These are phyloP conservation scores for Solen grandis DNA, from an alignment of 1,140 invertebrate genomes.

Conservation along the genomic window DNA sequence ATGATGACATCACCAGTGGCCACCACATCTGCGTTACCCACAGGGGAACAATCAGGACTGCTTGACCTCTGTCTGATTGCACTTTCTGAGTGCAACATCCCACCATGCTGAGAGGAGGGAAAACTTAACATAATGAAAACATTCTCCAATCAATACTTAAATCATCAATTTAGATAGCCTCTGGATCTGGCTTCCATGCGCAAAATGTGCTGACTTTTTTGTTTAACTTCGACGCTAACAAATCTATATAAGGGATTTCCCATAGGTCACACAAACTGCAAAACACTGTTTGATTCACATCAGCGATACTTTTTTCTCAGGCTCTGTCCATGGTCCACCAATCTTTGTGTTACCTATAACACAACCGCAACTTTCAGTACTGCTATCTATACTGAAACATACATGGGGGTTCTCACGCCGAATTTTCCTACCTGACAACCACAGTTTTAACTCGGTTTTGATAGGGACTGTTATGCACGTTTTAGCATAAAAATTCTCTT, in stretches of 20 bases:
- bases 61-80: constrained; percentile 6
- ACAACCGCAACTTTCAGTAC: constrained; percentile 16
- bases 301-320: constrained; percentile 17
- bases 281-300: constrained; percentile 19
- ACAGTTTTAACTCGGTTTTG: constrained; percentile 26
- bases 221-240: constrained; percentile 47
- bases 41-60: constrained; percentile 30
- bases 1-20: not conserved
- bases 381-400: constrained; percentile 18
- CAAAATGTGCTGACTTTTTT: constrained; percentile 14
- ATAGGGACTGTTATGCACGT: constrained; percentile 27
- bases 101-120: constrained; percentile 55
- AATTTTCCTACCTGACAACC: constrained; percentile 28
- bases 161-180: constrained; percentile 29
- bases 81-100: constrained; percentile 38
- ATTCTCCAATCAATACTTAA: constrained; percentile 28
- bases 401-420: constrained; percentile 22
- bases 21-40: constrained; percentile 55
- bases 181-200: constrained; percentile 41
- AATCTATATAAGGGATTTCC: constrained; percentile 27
- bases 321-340: constrained; percentile 25
- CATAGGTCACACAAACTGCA: constrained; percentile 19
- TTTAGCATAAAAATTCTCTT: constrained; percentile 44
- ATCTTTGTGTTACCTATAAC: constrained; percentile 13
- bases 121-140: constrained; percentile 29